Conservation (phyloP, 1,140 invertebrate genomes). For the Gonatopus flavifemur region DNA sequence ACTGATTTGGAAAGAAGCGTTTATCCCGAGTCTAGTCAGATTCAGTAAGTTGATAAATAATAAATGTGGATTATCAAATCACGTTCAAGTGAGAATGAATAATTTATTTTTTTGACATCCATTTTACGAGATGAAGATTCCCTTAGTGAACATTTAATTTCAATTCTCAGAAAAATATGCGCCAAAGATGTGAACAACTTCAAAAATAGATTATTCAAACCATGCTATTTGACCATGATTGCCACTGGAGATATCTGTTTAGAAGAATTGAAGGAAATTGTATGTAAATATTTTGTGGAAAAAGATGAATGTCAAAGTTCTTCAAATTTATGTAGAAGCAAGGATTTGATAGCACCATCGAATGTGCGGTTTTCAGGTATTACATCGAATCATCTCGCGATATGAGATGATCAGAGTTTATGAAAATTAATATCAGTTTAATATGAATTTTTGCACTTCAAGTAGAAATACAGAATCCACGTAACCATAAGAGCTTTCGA, state of each 20-base stretch:
- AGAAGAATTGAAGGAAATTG: slow-evolving; percentile 19
- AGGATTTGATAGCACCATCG: too few species aligned
- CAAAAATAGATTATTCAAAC: slow-evolving; percentile 21
- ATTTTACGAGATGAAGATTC: too few species aligned
- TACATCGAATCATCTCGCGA: too few species aligned
- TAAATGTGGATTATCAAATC: neutral
- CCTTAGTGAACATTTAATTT: neutral
- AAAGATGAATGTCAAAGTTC: too few species aligned
- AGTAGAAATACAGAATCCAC: neutral
- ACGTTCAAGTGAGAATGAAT: too few species aligned
- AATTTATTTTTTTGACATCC: neutral
- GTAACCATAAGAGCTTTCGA: too few species aligned
- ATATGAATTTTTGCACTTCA: too few species aligned
- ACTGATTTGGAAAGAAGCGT: slow-evolving; percentile 28
- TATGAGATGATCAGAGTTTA: too few species aligned
- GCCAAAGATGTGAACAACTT: slow-evolving; percentile 18
- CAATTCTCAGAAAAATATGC: slow-evolving; percentile 18
- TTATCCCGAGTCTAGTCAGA: slow-evolving; percentile 20
- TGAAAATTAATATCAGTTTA: too few species aligned
- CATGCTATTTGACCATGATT: slow-evolving; percentile 27
- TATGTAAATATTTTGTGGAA: slow-evolving; percentile 14
- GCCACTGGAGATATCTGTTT: slow-evolving; percentile 24
- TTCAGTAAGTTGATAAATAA: slow-evolving; percentile 19
- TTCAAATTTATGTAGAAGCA: too few species aligned
- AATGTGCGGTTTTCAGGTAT: too few species aligned